These are phyloP conservation scores for Echinarachnius parma DNA, from an alignment of 53 echinoderm and acorn worm species.

Conservation along the genomic window DNA sequence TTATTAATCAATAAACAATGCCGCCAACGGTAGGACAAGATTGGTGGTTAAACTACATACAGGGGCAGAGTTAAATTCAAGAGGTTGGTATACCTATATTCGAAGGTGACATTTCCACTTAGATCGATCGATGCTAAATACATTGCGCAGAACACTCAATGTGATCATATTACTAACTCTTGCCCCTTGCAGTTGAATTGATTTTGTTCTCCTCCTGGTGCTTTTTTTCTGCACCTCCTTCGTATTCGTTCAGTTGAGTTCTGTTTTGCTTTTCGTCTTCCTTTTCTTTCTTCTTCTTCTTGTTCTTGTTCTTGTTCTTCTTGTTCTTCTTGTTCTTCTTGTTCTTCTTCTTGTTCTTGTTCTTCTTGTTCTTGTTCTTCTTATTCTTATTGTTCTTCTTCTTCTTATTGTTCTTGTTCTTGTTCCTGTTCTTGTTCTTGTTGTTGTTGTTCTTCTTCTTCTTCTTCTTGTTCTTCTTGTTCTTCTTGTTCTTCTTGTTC, in stretches of 20 bases:
- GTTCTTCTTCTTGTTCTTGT: not conserved
- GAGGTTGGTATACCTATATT: no score
- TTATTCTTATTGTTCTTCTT: not conserved
- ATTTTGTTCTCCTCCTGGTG: not conserved
- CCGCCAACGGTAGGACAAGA: no score
- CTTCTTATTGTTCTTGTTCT: not conserved
- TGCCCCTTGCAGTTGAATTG: not conserved
- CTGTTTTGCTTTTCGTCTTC: not conserved
- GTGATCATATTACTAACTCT: conserved; percentile 34
- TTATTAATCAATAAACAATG: no score
- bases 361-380: not conserved
- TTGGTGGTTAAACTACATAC: no score
- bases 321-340: not conserved
- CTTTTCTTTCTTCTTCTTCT: conserved; percentile 1
- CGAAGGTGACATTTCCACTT: conserved; percentile 34
- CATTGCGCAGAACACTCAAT: conserved; percentile 28
- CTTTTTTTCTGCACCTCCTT: not conserved
- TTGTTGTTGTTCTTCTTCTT: not conserved
- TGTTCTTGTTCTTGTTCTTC: not conserved
- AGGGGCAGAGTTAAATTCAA: no score
- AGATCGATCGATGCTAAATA: conserved; percentile 37
- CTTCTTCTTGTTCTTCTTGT: conserved; percentile 3
- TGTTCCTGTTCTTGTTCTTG: not conserved
- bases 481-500: not conserved
- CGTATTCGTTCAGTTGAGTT: not conserved